Percentiles rank a stretch among this genome's conserved stretches.
These are phyloP conservation scores for Ursus arctos DNA, from an alignment of 2,113 vertebrate genomes.

Conservation along the genomic window DNA sequence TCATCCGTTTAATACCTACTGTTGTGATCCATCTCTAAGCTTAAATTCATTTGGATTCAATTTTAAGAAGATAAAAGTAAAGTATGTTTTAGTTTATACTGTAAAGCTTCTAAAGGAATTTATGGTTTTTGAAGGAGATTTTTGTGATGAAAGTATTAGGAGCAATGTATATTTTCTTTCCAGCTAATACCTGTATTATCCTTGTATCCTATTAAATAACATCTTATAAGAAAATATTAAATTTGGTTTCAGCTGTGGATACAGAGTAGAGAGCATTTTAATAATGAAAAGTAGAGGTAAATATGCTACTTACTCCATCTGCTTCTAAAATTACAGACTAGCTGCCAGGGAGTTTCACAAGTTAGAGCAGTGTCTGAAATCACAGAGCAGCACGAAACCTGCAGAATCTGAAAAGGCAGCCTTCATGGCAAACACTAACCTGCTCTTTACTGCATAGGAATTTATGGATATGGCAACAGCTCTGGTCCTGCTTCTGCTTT, in stretches of 20 bases:
- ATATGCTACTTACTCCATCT: conserved; percentile 74
- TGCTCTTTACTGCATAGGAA: conserved; percentile 67
- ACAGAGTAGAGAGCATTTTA: conserved; percentile 80
- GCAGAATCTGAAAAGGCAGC: conserved; percentile 60
- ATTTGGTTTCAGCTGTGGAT: conserved; percentile 84
- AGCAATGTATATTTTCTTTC: conserved; percentile 82
- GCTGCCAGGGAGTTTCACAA: conserved; percentile 73
- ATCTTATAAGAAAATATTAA: conserved; percentile 85
- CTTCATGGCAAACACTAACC: conserved; percentile 68
- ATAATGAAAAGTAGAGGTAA: conserved; percentile 79
- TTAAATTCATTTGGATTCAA: conserved; percentile 13
- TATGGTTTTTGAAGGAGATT: conserved; percentile 72
- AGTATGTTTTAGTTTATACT: not conserved
- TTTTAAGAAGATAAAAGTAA: conserved; percentile 3
- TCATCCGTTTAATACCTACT: not conserved
- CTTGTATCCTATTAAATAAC: conserved; percentile 84
- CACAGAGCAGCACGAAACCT: conserved; percentile 24
- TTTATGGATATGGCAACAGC: conserved; percentile 75
- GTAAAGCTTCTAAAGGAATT: conserved; percentile 64
- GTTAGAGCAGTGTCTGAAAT: conserved; percentile 75
- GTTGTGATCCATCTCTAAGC: not conserved
- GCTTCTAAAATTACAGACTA: conserved; percentile 76
- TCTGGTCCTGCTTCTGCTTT: conserved; percentile 59
- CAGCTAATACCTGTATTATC: conserved; percentile 75
- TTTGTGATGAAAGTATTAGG: conserved; percentile 80